Base-by-base conservation (phyloP, 2,888 invertebrate genomes). In the Lydus trimaculatus region DNA sequence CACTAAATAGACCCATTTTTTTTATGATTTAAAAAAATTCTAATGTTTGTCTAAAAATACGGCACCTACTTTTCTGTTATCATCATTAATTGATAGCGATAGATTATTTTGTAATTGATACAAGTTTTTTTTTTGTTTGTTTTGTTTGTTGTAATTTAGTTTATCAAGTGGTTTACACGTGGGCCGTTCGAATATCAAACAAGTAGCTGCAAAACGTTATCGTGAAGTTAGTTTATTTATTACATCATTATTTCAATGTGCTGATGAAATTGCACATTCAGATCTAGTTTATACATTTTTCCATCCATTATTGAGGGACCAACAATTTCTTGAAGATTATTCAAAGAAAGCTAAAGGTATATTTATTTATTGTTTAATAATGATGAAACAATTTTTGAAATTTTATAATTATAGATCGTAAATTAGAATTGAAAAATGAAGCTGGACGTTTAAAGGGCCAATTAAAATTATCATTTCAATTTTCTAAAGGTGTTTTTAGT, bases 281-380 rank as follows among this genome's bases (percentile, higher is more conserved):
- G 97, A 98, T 85, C 88, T 99, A 65, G 97, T 99, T 0, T 99
- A 99, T 84, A 99, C 99, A 0, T 99, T 99, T 88, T 99, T 99
- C 88, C 99, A 99, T 87, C 97, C 98, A 2, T 86, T 99, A 72
- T 86, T 98, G 72, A 87, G 98, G 73, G 99, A 99, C 86, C 97
- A 98, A 85, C 95, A 97, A 83, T 95, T 95, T 80, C 92, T 93
- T 13, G 93, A 94, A 77, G 91, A 95, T 71, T 91, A 92, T 84
- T 88, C 92, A 76, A 89, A 90, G 72, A 94, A 93, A 88, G 89
- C 91, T 43, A 91, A 90, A 90, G 94, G 94, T 94, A 80, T 63
- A 25, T 13, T 2, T 20, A 17, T 52, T 11, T 5, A 23, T n/a
- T 4, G 8, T n/a, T n/a, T n/a, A n/a, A n/a, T n/a, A 36, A 13